These are phyloP conservation scores for Mastomys coucha DNA, from an alignment of 2,113 vertebrate genomes.

Conservation along the genomic window DNA sequence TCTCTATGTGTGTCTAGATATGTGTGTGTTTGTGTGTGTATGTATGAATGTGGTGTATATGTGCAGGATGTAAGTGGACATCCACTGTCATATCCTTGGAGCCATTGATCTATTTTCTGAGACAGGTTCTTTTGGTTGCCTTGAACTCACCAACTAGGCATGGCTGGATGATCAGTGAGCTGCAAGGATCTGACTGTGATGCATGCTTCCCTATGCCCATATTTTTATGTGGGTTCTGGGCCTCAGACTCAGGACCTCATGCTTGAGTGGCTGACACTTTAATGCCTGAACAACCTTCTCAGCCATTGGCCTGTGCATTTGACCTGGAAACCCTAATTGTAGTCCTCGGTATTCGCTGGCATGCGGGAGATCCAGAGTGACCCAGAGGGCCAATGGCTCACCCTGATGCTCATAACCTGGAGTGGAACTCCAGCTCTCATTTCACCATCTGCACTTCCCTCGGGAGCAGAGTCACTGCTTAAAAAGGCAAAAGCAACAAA, in stretches of 20 bases:
- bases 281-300: not conserved
- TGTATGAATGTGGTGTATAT: not conserved
- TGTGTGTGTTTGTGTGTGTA: not conserved
- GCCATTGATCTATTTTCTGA: not conserved
- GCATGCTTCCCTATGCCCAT: not conserved
- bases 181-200: no score
- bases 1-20: not conserved
- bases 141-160: not conserved
- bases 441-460: slow-evolving; percentile 31
- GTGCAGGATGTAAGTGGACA: not conserved
- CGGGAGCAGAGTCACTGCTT: slow-evolving; percentile 70
- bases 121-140: no score
- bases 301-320: not conserved
- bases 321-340: not conserved
- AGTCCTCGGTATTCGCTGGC: not conserved
- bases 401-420: not conserved
- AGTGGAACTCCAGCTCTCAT: slow-evolving; percentile 44
- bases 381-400: not conserved
- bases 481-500: slow-evolving; percentile 68
- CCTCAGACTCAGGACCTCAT: not conserved
- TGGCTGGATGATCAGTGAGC: not conserved
- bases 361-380: not conserved
- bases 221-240: not conserved
- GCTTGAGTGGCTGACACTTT: not conserved
- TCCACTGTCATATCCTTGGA: not conserved